Evolutionary conservation across 1,140 invertebrate genomes (phyloP), one percentile per base, ranked within the genome.

Genomic region (Dysdera silvatica): DNA sequence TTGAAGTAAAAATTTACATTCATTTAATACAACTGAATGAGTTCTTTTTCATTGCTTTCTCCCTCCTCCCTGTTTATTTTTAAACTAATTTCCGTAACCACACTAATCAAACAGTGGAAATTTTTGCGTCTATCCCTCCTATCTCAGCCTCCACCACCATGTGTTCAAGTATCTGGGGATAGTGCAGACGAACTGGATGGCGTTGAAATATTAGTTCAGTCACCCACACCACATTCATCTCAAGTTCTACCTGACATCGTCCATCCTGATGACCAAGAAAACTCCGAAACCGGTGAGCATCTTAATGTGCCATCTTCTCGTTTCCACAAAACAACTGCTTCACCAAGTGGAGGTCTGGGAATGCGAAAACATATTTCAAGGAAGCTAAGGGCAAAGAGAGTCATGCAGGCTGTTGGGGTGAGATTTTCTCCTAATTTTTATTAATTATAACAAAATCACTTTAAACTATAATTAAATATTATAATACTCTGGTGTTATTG

Each of bases 321-420:
- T n/a, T n/a, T n/a, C n/a, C n/a, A n/a, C n/a, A n/a, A n/a, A n/a
- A n/a, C n/a, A n/a, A n/a, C n/a, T n/a, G n/a, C n/a, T n/a, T n/a
- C n/a, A n/a, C n/a, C n/a, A n/a, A n/a, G n/a, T n/a, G n/a, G n/a
- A n/a, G n/a, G n/a, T n/a, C n/a, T n/a, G n/a, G n/a, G n/a, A n/a
- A n/a, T n/a, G n/a, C n/a, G n/a, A n/a, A 58, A 31, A 20, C 59
- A 31, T 45, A 37, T 37, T 14, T 60, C 63, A 18, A 49, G 61
- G 20, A 65, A 60, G 28, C 20, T 60, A 23, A 65, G 60, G 26
- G 48, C 58, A 24, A 55, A 61, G 20, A 16, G 43, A 10, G 65
- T 66, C 20, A 59, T 66, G 58, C 65, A 66, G 52, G 65, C 65
- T 33, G 65, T 66, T 28, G 65, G 54, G 18, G 65, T 66, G 52